Base-by-base conservation (phyloP, 1,140 invertebrate genomes). In the Drosophila setifemur region DNA sequence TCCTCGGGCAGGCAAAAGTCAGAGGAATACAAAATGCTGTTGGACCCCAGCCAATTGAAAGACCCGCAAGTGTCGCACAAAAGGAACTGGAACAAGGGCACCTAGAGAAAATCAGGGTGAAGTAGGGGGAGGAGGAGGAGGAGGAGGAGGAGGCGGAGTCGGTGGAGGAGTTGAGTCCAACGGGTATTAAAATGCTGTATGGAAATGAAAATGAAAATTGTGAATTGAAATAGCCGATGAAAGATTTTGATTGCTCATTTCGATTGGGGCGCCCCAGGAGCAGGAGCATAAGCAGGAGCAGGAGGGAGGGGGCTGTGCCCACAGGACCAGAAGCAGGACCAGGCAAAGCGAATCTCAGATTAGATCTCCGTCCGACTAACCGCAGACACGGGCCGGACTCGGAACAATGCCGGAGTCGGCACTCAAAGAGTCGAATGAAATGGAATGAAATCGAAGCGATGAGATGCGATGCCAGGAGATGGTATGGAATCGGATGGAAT, bases 181-280 rank as follows among this genome's bases (percentile, higher is more conserved):
- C n/a, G n/a, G n/a, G n/a, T n/a, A 11, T 29, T 29, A 21, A 57
- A 60, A 21, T 49, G 19, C 29, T 21, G 0, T 23, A 42, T 37
- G 52, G 53, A 58, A 60, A 42, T 58, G 25, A 42, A 58, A 60
- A 58, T 21, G n/a, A n/a, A n/a, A n/a, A n/a, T n/a, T 23, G 31
- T 26, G 40, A 26, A 57, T 2, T 28, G 26, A 61, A 61, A 43
- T 23, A 29, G 29, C 37, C 40, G 40, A 23, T 64, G 60, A 37
- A 25, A 25, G 60, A 63, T 40, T 48, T 28, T 49, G 60, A 64
- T 48, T 64, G 31, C 42, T 64, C 60, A 47, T 31, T 64, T 64
- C 33, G 53, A 52, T 57, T 50, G 23, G 29, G 28, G 42, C 14
- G 19, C 49, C 39, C 5, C n/a, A 4, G 2, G 18, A n/a, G 39